Conservation (phyloP, 2,113 vertebrate species). For the Lepisosteus osseus region DNA sequence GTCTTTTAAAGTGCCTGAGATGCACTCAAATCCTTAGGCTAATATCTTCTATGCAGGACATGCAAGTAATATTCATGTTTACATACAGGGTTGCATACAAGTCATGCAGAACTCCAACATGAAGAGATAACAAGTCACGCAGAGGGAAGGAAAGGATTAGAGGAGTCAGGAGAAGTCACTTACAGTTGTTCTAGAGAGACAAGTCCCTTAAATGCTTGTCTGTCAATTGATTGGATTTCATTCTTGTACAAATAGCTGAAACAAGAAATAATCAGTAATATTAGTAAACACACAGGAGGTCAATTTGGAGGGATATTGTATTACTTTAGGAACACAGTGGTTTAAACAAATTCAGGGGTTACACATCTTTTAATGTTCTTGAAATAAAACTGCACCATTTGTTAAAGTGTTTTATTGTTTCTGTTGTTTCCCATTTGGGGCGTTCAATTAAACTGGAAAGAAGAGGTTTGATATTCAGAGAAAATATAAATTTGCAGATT, state of each 20-base stretch:
- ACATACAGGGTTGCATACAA: slow-evolving; percentile 60
- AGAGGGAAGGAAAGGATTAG: slow-evolving; percentile 16
- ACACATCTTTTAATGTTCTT: not conserved
- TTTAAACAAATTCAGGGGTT: not conserved
- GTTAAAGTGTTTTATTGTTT: not conserved
- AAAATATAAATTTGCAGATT: too few relatives aligned
- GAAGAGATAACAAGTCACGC: slow-evolving; percentile 30
- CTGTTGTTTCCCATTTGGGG: too few relatives aligned
- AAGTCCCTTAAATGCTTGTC: slow-evolving; percentile 99
- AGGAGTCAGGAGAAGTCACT: slow-evolving; percentile 75
- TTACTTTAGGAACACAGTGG: slow-evolving; percentile 21
- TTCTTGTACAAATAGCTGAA: slow-evolving; percentile 99
- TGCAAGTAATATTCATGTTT: slow-evolving; percentile 35
- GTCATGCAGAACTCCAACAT: slow-evolving; percentile 61
- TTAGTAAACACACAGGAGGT: slow-evolving; percentile 75
- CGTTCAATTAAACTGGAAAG: too few relatives aligned
- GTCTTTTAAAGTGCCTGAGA: too few relatives aligned
- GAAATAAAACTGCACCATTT: not conserved
- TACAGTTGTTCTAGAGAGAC: slow-evolving; percentile 99
- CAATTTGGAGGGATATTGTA: slow-evolving; percentile 41
- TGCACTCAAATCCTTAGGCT: too few relatives aligned
- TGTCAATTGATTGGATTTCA: slow-evolving; percentile 99
- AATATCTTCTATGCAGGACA: slow-evolving; percentile 44
- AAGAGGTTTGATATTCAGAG: too few relatives aligned
- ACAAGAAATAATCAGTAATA: slow-evolving; percentile 85